Conservation (phyloP, 1,140 invertebrate genomes). For the Battus philenor region DNA sequence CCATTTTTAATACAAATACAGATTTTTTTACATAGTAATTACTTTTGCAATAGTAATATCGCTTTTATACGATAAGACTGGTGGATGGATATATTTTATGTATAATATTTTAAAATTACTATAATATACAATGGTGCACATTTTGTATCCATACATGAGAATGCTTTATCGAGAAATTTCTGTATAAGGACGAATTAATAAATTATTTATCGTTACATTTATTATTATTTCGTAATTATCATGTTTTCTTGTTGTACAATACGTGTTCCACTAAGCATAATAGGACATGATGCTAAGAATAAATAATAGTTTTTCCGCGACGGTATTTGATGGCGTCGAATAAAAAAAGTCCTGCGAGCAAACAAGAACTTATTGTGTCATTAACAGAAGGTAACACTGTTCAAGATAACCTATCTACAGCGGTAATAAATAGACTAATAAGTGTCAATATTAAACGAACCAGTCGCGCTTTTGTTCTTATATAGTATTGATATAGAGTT, state of each 20-base stretch:
- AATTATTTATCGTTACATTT: conserved; percentile 22
- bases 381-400: conserved; percentile 49
- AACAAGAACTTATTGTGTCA: conserved; percentile 33
- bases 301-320: conserved; percentile 19
- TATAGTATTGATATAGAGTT: conserved; percentile 24
- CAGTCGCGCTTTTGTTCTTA: conserved; percentile 26
- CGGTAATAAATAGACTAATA: conserved; percentile 62
- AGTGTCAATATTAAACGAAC: conserved; percentile 54
- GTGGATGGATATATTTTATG: no score
- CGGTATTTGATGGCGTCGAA: conserved; percentile 23
- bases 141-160: no score
- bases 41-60: no score
- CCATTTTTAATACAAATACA: no score
- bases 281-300: background rate
- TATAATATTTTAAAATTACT: no score
- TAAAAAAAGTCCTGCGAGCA: conserved; percentile 16
- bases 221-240: conserved; percentile 18
- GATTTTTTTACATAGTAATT: no score
- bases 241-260: conserved; percentile 16
- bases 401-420: conserved; percentile 57
- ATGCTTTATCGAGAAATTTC: conserved; percentile 7
- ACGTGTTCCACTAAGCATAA: conserved; percentile 12
- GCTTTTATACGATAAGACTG: no score
- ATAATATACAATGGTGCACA: no score
- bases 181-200: conserved; percentile 20